A percentile compares a stretch with the other conserved stretches of the same genome.
These are phyloP conservation scores for Helicoverpa armigera DNA, from an alignment of 1,140 invertebrate genomes.

Conservation along the genomic window DNA sequence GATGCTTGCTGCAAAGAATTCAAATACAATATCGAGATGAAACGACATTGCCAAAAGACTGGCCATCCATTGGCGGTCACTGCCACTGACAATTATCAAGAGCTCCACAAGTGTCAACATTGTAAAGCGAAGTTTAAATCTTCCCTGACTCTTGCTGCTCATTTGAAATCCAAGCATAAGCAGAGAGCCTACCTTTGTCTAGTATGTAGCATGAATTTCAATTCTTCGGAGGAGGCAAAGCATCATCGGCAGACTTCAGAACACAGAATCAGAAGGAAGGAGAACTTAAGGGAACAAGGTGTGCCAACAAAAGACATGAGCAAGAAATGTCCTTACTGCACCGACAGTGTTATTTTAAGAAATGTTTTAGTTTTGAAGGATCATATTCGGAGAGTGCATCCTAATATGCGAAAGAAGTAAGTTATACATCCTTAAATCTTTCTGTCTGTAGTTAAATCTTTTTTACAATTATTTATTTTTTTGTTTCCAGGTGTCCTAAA, in stretches of 20 bases:
- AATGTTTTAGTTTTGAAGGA: slow-evolving; percentile 88
- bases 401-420: slow-evolving; percentile 83
- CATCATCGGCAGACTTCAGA: slow-evolving; percentile 89
- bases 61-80: slow-evolving; percentile 85
- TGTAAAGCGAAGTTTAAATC: slow-evolving; percentile 88
- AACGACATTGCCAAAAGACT: slow-evolving; percentile 87
- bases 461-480: background rate
- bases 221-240: slow-evolving; percentile 88
- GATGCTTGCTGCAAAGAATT: slow-evolving; percentile 88
- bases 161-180: slow-evolving; percentile 87
- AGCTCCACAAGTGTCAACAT: slow-evolving; percentile 87
- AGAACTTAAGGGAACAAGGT: slow-evolving; percentile 78
- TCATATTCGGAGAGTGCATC: slow-evolving; percentile 90
- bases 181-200: slow-evolving; percentile 89
- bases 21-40: slow-evolving; percentile 90
- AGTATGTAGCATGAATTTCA: slow-evolving; percentile 89
- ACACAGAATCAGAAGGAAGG: slow-evolving; percentile 87
- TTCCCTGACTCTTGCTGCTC: slow-evolving; percentile 89
- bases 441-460: too few relatives aligned
- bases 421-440: too few relatives aligned
- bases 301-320: slow-evolving; percentile 72
- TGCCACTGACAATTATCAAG: slow-evolving; percentile 89
- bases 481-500: slow-evolving; percentile 87
- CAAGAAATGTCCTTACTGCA: slow-evolving; percentile 89
- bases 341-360: slow-evolving; percentile 79